These are phyloP conservation scores for Tragelaphus strepsiceros DNA, from an alignment of 2,113 vertebrate genomes.

Conservation along the genomic window DNA sequence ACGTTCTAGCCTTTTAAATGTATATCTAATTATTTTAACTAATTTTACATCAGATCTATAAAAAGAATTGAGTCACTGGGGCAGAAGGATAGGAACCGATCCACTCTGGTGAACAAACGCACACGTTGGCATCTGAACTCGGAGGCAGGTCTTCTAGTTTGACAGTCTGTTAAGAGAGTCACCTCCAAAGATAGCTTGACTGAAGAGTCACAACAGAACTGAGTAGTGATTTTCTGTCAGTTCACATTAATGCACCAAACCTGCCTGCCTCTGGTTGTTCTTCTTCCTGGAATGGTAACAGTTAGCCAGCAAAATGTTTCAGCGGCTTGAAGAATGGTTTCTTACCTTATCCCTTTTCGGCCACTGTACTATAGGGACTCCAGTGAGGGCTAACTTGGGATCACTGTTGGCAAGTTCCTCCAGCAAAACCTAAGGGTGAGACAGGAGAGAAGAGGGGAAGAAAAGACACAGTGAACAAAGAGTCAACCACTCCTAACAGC, in stretches of 20 bases:
- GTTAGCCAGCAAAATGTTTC: background rate
- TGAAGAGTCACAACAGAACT: background rate
- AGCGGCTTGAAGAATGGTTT: background rate
- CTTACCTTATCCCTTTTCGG: conserved; percentile 91
- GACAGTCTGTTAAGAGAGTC: background rate
- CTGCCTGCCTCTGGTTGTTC: background rate
- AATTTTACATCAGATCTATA: background rate
- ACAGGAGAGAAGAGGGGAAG: background rate
- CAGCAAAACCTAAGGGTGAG: conserved; percentile 83
- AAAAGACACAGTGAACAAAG: conserved; percentile 44
- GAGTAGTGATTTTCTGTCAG: background rate
- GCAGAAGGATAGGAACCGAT: background rate
- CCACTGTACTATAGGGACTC: conserved; percentile 96
- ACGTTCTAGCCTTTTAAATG: background rate
- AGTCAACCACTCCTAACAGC: background rate
- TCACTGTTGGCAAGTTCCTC: conserved; percentile 87
- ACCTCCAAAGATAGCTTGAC: conserved; percentile 1
- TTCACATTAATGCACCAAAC: background rate
- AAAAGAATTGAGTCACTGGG: background rate
- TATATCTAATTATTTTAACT: background rate
- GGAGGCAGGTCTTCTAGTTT: background rate
- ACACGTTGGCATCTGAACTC: background rate
- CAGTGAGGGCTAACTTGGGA: conserved; percentile 92
- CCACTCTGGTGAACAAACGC: background rate
- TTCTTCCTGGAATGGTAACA: background rate